Conservation (phyloP, 2,797 vertebrate species). For the Sebastes dallii region DNA sequence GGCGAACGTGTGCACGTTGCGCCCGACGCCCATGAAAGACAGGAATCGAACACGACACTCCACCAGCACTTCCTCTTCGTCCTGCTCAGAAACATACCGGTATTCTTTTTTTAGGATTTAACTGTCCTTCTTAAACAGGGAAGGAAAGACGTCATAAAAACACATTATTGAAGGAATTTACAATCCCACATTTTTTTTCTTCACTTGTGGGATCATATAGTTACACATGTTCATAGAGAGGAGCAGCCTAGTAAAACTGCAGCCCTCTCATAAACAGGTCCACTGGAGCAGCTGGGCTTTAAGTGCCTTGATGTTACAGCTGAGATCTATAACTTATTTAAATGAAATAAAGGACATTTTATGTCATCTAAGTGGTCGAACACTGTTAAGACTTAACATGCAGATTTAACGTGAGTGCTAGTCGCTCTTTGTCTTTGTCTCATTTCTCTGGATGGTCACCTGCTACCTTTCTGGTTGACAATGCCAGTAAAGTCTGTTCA, state of each 20-base stretch:
- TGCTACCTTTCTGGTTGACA: background rate
- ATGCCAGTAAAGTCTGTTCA: background rate
- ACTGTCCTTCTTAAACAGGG: background rate
- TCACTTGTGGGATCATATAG: background rate
- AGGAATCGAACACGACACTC: slow-evolving; percentile 97
- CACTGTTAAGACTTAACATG: background rate
- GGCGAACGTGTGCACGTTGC: slow-evolving; percentile 91
- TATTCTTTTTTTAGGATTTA: background rate
- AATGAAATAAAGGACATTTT: background rate
- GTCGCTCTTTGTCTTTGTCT: background rate
- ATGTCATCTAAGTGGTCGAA: background rate
- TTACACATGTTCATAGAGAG: background rate
- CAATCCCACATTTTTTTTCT: background rate
- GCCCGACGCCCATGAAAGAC: slow-evolving; percentile 97
- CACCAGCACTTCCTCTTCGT: slow-evolving; percentile 91
- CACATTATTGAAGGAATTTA: background rate
- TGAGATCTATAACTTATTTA: background rate
- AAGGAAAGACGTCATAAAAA: background rate
- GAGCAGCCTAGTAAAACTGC: background rate
- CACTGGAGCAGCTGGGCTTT: slow-evolving; percentile 22
- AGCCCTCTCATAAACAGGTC: slow-evolving; percentile 5
- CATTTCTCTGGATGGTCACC: background rate
- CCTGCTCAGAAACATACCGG: slow-evolving; percentile 67
- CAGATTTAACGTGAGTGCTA: background rate
- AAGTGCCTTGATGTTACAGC: slow-evolving; percentile 5